phyloP scores from a whole-genome alignment of 2,113 vertebrate genomes.

The Chloropsis cyanopogon region DNA sequence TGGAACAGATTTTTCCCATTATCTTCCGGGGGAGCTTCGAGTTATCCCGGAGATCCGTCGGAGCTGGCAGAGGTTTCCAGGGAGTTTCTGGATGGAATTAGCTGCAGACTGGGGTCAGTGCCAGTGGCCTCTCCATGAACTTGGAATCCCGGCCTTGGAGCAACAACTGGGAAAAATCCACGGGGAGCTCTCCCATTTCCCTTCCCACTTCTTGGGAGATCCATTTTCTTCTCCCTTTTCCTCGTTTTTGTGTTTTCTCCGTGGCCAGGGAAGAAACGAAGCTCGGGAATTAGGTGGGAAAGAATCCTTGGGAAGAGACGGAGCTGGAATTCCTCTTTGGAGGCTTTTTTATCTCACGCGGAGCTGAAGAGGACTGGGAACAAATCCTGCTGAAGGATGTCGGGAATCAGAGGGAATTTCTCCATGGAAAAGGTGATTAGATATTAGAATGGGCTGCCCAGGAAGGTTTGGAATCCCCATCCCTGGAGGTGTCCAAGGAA shows the following conservation, averaged over 20 bases:
- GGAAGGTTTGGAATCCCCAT: neutral
- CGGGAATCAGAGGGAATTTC: neutral
- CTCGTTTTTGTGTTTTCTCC: neutral
- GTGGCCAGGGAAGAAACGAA: neutral
- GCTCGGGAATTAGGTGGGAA: neutral
- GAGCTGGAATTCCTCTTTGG: neutral
- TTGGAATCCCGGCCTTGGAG: constrained; percentile 36
- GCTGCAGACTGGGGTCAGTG: neutral
- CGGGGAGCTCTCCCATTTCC: neutral
- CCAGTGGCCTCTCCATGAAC: constrained; percentile 57
- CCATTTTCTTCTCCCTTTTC: neutral
- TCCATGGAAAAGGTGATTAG: fast-evolving
- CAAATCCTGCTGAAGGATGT: neutral
- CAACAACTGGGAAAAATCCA: constrained; percentile 47
- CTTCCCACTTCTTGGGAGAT: neutral
- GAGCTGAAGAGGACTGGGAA: neutral
- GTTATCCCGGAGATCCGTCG: neutral
- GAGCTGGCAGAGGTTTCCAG: neutral
- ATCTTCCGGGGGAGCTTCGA: neutral
- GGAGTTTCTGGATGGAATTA: constrained; percentile 52
- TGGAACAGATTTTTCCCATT: neutral
- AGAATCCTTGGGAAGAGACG: neutral
- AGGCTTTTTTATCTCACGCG: fast-evolving
- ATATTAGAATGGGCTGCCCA: neutral
- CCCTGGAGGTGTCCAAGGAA: neutral